phyloP scores from a whole-genome alignment of 2,888 invertebrate species.

The Noctua janthe region DNA sequence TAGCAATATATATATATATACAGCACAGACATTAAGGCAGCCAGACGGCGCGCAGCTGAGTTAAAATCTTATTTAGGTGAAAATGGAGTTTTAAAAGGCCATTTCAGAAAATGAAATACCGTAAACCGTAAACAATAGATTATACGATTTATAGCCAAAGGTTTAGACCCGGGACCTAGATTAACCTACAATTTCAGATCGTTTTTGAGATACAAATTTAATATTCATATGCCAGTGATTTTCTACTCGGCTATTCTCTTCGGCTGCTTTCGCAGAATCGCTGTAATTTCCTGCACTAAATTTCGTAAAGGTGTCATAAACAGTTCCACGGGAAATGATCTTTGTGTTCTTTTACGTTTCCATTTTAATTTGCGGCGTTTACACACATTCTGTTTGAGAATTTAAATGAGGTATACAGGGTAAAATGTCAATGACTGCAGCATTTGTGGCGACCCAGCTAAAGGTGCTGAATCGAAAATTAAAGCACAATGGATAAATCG shows the following conservation, averaged over 20 bases:
- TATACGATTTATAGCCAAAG: constrained; percentile 17
- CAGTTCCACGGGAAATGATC: constrained; percentile 28
- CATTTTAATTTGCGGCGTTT: constrained; percentile 18
- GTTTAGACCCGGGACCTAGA: background rate
- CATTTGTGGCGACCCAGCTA: background rate
- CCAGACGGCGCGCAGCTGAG: background rate
- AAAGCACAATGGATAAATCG: constrained; percentile 12
- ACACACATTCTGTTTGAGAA: constrained; percentile 34
- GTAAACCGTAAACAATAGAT: constrained; percentile 37
- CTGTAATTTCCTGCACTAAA: constrained; percentile 50
- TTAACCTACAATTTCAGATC: constrained; percentile 6
- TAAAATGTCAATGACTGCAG: constrained; percentile 10
- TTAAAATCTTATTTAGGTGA: constrained; percentile 27
- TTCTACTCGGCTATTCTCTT: constrained; percentile 22
- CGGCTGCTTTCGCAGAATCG: constrained; percentile 13
- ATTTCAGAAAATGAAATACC: constrained; percentile 29
- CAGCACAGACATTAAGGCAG: background rate
- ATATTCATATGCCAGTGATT: constrained; percentile 18
- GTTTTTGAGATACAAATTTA: constrained; percentile 2
- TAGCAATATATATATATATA: constrained; percentile 1
- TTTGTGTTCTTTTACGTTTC: constrained; percentile 32
- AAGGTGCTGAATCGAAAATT: constrained; percentile 17
- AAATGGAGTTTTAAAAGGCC: constrained; percentile 5
- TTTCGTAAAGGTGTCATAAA: constrained; percentile 38
- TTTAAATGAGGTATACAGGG: constrained; percentile 29